Base-by-base conservation (phyloP, 2,888 invertebrate genomes). In the Cetonia aurata region DNA sequence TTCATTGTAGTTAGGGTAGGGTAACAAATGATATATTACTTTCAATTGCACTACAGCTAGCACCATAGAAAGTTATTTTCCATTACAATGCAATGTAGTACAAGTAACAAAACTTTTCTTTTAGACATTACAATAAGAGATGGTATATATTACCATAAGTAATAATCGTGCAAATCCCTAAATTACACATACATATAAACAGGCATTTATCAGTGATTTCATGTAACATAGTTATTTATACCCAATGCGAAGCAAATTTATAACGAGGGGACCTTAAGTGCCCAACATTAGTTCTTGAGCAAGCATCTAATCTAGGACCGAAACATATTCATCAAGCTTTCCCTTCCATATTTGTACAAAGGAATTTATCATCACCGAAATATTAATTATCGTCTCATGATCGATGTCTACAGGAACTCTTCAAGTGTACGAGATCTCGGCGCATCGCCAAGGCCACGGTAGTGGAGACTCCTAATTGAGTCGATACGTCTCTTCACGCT, bases 341-440 rank as follows among this genome's bases (percentile, higher is more conserved):
- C 62, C 33, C 52, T 13, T 19, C 52, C 17, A 19, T 37, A 65
- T 41, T 50, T 52, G 48, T 52, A 31, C 19, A 3, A 19, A 37
- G 41, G 13, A 65, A 65, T 65, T 65, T 65, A 65, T 52, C 41
- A 50, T 65, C 62, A 44, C 59, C 59, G 59, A 52, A 65, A 65
- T 37, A 41, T 37, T 50, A 50, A 65, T 65, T 65, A 52, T 52
- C 52, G 41, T 65, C 41, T 17, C 12, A 37, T 52, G 62, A 52
- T 50, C 50, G 62, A 65, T 52, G 62, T 41, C 46, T 60, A 60
- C 46, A 13, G 46, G 59, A 62, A 42, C 60, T 60, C n/a, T 48
- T 46, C 15, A 46, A 25, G 19, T 25, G 15, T 9, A 56, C 15
- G 55, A 10, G 37, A 37, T 37, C 55, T 37, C 55, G 37, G 8